Evolutionary conservation across 2,797 vertebrate genomes (phyloP).

Genomic region (Enteromius radiatus): DNA sequence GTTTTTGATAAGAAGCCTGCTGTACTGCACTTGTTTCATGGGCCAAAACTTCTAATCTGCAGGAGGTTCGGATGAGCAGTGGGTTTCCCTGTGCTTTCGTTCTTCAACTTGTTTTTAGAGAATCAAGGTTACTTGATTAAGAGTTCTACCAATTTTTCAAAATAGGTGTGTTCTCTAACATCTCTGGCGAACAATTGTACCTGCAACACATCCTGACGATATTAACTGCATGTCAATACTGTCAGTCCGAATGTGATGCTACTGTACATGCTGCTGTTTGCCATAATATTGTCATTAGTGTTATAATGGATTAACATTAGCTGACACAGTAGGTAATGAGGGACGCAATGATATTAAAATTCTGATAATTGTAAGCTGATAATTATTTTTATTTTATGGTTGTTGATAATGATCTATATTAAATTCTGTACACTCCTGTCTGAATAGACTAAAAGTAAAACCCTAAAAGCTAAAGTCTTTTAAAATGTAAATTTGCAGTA

Average conservation of each 20-base stretch:
- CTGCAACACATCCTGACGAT: background rate
- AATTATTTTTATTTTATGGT: background rate
- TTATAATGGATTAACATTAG: background rate
- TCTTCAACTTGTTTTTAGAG: slow-evolving; percentile 18
- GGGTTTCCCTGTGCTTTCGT: slow-evolving; percentile 4
- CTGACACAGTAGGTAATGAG: background rate
- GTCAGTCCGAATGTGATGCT: background rate
- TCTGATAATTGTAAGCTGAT: background rate
- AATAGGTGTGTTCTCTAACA: background rate
- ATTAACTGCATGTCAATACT: slow-evolving; percentile 14
- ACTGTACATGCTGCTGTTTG: background rate
- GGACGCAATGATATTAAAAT: background rate
- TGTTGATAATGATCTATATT: background rate
- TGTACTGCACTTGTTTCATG: slow-evolving; percentile 29
- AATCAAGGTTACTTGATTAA: background rate
- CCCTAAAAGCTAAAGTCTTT: background rate
- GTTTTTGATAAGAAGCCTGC: slow-evolving; percentile 37
- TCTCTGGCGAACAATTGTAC: background rate
- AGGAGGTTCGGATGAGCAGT: background rate
- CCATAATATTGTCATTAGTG: no score
- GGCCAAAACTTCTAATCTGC: background rate
- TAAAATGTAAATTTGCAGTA: background rate
- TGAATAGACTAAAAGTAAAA: background rate
- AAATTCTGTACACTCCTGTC: background rate
- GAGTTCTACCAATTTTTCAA: slow-evolving; percentile 37